Conservation (phyloP, 2,113 vertebrate genomes). For the Rostratula benghalensis region DNA sequence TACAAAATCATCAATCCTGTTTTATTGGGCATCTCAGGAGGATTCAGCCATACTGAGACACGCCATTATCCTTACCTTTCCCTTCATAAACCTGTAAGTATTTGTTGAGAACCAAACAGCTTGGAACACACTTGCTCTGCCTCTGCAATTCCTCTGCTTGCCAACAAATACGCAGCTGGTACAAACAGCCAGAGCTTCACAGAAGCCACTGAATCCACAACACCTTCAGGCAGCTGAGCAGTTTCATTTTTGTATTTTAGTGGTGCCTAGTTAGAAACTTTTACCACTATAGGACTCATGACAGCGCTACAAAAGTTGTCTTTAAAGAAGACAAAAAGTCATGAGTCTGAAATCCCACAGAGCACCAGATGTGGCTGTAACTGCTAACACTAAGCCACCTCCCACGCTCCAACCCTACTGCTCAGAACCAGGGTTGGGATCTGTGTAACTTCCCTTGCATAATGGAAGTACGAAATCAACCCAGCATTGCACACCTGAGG, state of each 20-base stretch:
- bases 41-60: not conserved
- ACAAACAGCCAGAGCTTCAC: rapidly evolving
- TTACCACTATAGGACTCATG: not conserved
- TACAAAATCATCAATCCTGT: not conserved
- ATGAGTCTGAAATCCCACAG: not conserved
- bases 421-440: too few species aligned
- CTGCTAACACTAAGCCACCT: too few species aligned
- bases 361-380: not conserved
- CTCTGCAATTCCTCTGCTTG: not conserved
- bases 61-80: not conserved
- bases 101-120: not conserved
- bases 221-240: not conserved
- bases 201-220: not conserved
- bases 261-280: not conserved
- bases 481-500: not conserved
- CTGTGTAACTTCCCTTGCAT: not conserved
- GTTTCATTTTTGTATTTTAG: not conserved
- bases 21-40: not conserved
- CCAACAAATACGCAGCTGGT: not conserved
- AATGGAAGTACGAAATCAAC: not conserved
- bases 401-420: not conserved
- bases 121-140: not conserved
- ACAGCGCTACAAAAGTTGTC: not conserved
- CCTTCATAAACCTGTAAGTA: not conserved
- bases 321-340: not conserved